These are phyloP conservation scores for Cheirogaleus medius DNA, from an alignment of 2,113 vertebrate species.

Conservation along the genomic window DNA sequence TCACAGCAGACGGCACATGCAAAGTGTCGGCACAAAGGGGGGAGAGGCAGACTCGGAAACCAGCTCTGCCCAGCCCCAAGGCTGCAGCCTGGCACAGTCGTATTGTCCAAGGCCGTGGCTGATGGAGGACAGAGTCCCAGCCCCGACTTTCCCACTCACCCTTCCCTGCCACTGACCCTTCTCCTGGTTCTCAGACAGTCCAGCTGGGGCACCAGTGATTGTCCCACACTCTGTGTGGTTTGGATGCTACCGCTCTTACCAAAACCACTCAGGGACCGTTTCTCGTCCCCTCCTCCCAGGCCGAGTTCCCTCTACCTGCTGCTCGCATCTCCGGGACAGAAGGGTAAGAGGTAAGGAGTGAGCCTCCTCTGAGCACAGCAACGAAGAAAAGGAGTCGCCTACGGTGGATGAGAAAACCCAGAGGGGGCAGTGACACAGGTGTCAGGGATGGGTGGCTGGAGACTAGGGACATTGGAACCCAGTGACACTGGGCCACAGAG, in stretches of 20 bases:
- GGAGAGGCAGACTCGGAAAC: not conserved
- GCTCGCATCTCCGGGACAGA: not conserved
- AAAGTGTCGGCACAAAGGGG: not conserved
- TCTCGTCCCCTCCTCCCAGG: not conserved
- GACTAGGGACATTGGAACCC: not conserved
- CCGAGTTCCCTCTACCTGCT: not conserved
- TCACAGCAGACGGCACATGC: too few species aligned
- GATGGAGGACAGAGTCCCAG: not conserved
- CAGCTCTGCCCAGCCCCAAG: not conserved
- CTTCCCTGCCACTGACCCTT: not conserved
- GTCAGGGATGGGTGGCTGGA: not conserved
- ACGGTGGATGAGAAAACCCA: not conserved
- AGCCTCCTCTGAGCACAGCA: not conserved
- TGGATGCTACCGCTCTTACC: not conserved
- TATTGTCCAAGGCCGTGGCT: not conserved
- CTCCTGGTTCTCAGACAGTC: not conserved
- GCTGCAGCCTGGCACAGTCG: not conserved
- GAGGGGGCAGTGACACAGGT: not conserved
- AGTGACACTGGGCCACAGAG: not conserved
- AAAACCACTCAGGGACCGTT: not conserved
- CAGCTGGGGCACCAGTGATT: not conserved
- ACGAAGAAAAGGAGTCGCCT: not conserved
- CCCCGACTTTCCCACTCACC: accelerated
- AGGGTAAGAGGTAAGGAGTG: not conserved
- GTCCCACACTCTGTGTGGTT: not conserved